Base-by-base conservation (phyloP, 2,797 vertebrate genomes). In the Saxicola maurus region DNA sequence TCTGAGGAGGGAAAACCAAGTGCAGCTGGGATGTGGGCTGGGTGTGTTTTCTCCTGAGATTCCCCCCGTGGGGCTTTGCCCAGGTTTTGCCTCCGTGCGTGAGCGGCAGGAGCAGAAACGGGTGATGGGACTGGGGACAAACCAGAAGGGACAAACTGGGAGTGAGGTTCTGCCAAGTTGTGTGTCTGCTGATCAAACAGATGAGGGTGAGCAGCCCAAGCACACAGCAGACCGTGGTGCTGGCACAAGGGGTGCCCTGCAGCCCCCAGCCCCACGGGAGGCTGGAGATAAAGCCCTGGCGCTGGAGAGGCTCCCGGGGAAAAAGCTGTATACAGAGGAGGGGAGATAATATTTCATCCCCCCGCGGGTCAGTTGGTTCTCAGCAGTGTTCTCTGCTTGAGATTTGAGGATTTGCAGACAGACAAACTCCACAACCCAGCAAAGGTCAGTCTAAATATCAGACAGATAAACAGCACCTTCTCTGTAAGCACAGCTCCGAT, bases 401-500 rank as follows among this genome's bases (percentile, higher is more conserved):
- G 93, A 91, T 91, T 95, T 96, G 95, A 96, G 94, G 88, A 92
- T 95, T 94, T 97, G 96, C 96, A 98, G 97, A 97, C 95, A 97
- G 96, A 96, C 94, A 97, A 96, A 97, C 95, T 94, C 94, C 91
- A 87, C 89, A 91, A 90, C 96, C 93, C 94, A 96, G 91, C 93
- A 94, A 96, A 97, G 96, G 97, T 97, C 96, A 97, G 96, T 95
- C 95, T 96, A 97, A 97, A 96, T 96, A 97, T 94, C 96, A 97
- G 96, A 94, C 91, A 94, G 93, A 87, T 93, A 96, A 96, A 95
- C 71, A 95, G 80, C 80, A 96, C 89, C 93, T 96, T 96, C 11
- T 53, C 87, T 62, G 45, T 92, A 91, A 95, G 86, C 90, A 93
- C 75, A 93, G 42, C 59, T 82, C 80, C 91, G 60, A 95, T 96